These are phyloP conservation scores for Morus bassanus DNA, from an alignment of 2,797 vertebrate genomes.

Conservation along the genomic window DNA sequence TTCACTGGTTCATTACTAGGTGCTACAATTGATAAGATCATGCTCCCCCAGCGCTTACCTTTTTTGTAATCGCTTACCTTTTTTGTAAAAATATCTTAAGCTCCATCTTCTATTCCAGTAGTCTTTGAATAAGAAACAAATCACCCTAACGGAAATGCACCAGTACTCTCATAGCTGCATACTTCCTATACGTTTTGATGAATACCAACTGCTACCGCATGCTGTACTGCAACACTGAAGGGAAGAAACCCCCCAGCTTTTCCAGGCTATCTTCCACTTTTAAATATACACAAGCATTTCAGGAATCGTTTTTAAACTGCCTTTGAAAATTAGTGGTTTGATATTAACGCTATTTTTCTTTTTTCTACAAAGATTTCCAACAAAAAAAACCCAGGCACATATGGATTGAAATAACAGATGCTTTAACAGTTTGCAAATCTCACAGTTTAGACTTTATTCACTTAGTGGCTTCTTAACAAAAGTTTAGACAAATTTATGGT, in stretches of 20 bases:
- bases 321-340: not conserved
- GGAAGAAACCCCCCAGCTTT: not conserved
- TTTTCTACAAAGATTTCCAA: not conserved
- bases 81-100: not conserved
- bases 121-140: not conserved
- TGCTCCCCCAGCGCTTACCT: not conserved
- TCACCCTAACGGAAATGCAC: not conserved
- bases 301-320: not conserved
- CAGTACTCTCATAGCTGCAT: not conserved
- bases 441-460: not conserved
- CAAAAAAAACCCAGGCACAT: not conserved
- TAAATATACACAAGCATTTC: not conserved
- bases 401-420: not conserved
- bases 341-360: not conserved
- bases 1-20: not conserved
- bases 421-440: not conserved
- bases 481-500: not conserved
- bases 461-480: not conserved
- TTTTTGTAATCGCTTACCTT: not conserved
- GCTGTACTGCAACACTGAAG: not conserved
- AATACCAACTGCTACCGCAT: not conserved
- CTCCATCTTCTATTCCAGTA: not conserved
- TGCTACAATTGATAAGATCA: constrained; percentile 23
- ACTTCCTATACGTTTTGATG: not conserved
- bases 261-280: not conserved